Conservation (phyloP, 2,888 invertebrate genomes). For the Chloroclysta siterata region DNA sequence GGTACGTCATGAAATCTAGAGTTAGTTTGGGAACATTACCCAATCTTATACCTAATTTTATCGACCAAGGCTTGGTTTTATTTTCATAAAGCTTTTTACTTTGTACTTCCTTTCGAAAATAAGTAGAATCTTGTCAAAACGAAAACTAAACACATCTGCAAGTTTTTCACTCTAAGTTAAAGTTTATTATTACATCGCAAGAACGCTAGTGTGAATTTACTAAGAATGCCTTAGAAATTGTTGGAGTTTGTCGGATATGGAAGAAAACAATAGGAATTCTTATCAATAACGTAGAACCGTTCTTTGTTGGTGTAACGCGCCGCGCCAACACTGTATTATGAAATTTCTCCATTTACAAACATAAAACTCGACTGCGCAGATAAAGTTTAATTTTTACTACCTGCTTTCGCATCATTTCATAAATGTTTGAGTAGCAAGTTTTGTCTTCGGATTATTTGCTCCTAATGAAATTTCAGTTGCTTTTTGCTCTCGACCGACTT, state of each 20-base stretch:
- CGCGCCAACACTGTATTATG: conserved; percentile 46
- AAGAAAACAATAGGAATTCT: neutral
- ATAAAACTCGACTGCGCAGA: conserved; percentile 51
- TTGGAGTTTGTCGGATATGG: neutral
- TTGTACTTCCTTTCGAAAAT: too few relatives aligned
- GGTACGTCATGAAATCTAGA: too few relatives aligned
- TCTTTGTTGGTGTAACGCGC: conserved; percentile 30
- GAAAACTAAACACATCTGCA: too few relatives aligned
- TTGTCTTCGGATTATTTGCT: conserved; percentile 44
- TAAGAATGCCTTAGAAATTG: too few relatives aligned
- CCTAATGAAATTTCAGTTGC: conserved; percentile 49
- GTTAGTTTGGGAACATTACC: too few relatives aligned
- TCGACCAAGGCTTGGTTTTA: too few relatives aligned
- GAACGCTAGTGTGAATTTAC: too few relatives aligned
- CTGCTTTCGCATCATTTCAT: conserved; percentile 52
- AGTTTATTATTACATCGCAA: too few relatives aligned
- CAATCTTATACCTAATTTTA: too few relatives aligned
- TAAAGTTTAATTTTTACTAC: conserved; percentile 61
- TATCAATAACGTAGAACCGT: conserved; percentile 16
- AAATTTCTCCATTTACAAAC: conserved; percentile 49
- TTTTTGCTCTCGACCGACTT: neutral
- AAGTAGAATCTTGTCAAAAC: too few relatives aligned
- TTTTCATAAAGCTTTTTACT: too few relatives aligned
- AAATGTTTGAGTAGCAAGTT: conserved; percentile 53
- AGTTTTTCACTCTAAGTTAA: too few relatives aligned